phyloP scores from a whole-genome alignment of 2,888 invertebrate species.

The Platycheirus albimanus region DNA sequence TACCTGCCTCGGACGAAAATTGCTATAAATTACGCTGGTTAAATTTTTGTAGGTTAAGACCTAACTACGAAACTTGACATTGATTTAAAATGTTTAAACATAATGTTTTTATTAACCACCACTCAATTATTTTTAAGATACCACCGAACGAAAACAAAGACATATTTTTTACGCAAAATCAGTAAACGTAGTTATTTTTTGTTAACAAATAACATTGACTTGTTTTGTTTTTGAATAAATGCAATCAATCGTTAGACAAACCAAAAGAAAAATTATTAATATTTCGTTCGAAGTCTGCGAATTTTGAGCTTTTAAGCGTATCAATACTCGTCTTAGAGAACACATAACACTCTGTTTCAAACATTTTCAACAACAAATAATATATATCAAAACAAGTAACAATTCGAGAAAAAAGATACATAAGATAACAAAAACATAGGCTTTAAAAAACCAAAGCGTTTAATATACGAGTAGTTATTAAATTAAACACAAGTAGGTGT shows the following conservation, averaged over 20 bases:
- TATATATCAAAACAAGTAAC: conserved; percentile 52
- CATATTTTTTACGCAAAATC: too few relatives aligned
- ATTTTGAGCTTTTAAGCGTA: background rate
- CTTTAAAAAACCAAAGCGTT: conserved; percentile 45
- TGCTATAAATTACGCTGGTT: too few relatives aligned
- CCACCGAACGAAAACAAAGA: too few relatives aligned
- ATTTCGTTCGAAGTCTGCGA: background rate
- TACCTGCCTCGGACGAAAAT: too few relatives aligned
- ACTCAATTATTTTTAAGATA: too few relatives aligned
- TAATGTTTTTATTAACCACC: too few relatives aligned
- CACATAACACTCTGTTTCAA: conserved; percentile 45
- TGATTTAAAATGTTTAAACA: too few relatives aligned
- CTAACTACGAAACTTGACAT: too few relatives aligned
- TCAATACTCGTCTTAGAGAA: conserved; percentile 21
- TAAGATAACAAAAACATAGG: conserved; percentile 64
- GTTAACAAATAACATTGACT: background rate
- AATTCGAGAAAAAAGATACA: conserved; percentile 55
- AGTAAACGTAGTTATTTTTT: background rate
- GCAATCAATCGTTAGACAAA: conserved; percentile 6
- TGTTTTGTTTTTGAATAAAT: background rate
- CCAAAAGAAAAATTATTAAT: background rate
- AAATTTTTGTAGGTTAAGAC: too few relatives aligned
- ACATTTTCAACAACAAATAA: conserved; percentile 42
- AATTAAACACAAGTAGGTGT: conserved; percentile 81
- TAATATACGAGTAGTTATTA: conserved; percentile 5